phyloP scores from a whole-genome alignment of 2,113 vertebrate species.

The Pseudois nayaur region DNA sequence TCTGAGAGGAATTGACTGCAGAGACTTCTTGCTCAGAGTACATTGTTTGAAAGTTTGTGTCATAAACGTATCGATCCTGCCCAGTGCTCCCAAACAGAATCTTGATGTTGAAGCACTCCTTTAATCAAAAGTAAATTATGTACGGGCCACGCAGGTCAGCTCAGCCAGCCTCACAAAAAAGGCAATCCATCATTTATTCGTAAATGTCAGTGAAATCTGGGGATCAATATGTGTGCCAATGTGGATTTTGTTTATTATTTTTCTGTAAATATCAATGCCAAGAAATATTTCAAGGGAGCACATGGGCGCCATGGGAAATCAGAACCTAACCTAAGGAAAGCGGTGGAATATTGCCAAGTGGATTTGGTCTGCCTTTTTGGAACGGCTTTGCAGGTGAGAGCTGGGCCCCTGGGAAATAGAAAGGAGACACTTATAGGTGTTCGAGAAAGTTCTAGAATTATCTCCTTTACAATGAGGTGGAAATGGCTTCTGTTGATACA shows the following conservation, averaged over 20 bases:
- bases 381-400: background rate
- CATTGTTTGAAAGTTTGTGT: slow-evolving; percentile 80
- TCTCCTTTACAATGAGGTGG: background rate
- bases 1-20: slow-evolving; percentile 2
- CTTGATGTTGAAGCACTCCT: slow-evolving; percentile 82
- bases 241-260: slow-evolving; percentile 77
- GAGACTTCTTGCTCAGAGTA: slow-evolving; percentile 43
- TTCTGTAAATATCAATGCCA: slow-evolving; percentile 63
- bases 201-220: slow-evolving; percentile 85
- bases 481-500: background rate
- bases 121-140: slow-evolving; percentile 89
- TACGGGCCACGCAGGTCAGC: slow-evolving; percentile 81
- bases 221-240: slow-evolving; percentile 74
- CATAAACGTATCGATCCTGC: slow-evolving; percentile 79
- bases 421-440: background rate
- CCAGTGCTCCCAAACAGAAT: slow-evolving; percentile 60
- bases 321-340: background rate
- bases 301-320: slow-evolving; percentile 16
- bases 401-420: background rate
- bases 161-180: slow-evolving; percentile 77
- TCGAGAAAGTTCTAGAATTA: background rate
- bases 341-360: background rate
- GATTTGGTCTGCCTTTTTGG: background rate
- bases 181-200: slow-evolving; percentile 84
- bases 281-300: slow-evolving; percentile 8